phyloP scores from a whole-genome alignment of 1,140 invertebrate genomes.

The Leucophenga varia region DNA sequence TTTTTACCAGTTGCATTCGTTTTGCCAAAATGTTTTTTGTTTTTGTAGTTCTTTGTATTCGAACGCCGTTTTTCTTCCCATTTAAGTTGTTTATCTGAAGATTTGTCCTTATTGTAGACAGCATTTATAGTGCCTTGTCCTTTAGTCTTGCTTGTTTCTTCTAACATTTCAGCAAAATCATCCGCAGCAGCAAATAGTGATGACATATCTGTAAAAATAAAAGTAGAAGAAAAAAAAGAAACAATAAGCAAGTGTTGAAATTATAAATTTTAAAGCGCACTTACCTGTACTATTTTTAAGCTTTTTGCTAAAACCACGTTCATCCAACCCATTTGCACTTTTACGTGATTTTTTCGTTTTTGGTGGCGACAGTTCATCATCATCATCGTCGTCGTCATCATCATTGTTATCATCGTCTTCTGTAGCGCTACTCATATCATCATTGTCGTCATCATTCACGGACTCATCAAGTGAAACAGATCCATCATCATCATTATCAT shows the following conservation, averaged over 20 bases:
- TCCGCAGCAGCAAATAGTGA: constrained; percentile 72
- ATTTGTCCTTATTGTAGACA: constrained; percentile 66
- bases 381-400: constrained; percentile 29
- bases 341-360: constrained; percentile 57
- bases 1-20: constrained; percentile 6
- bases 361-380: constrained; percentile 24
- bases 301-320: constrained; percentile 40
- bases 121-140: constrained; percentile 66
- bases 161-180: constrained; percentile 71
- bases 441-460: constrained; percentile 9
- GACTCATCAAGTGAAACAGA: constrained; percentile 27
- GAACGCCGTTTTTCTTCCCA: constrained; percentile 65
- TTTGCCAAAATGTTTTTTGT: constrained; percentile 19
- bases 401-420: constrained; percentile 29
- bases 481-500: constrained; percentile 43
- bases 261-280: neutral
- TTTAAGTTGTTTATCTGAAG: constrained; percentile 66
- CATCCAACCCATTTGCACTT: constrained; percentile 13
- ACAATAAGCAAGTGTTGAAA: neutral
- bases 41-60: constrained; percentile 42
- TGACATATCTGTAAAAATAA: constrained; percentile 49
- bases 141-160: constrained; percentile 65
- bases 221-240: constrained; percentile 1
- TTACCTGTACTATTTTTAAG: constrained; percentile 47
- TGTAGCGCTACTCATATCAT: constrained; percentile 21